These are phyloP conservation scores for Plestiodon gilberti DNA, from an alignment of 2,113 vertebrate species.

Conservation along the genomic window DNA sequence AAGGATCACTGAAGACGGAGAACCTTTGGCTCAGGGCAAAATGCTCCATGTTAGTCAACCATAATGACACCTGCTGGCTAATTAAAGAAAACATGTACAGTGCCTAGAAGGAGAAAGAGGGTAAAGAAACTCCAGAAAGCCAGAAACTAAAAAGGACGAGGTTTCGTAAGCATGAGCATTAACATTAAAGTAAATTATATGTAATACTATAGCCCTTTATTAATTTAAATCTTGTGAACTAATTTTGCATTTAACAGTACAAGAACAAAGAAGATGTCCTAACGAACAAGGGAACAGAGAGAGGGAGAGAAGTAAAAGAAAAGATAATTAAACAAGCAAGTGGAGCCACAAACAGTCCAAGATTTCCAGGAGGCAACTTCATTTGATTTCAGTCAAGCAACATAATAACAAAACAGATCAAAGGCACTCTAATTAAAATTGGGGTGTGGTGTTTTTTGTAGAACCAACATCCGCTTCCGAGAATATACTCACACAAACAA, in stretches of 20 bases:
- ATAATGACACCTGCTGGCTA: not conserved
- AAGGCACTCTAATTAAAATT: too few relatives aligned
- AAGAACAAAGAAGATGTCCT: not conserved
- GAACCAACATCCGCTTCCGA: too few relatives aligned
- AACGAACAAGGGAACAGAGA: not conserved
- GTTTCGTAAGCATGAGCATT: not conserved
- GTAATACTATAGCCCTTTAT: not conserved
- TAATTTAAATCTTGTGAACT: not conserved
- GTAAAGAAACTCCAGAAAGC: not conserved
- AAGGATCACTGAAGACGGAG: not conserved
- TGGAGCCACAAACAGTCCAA: too few relatives aligned
- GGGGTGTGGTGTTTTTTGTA: too few relatives aligned
- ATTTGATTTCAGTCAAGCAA: not conserved
- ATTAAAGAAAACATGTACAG: constrained; percentile 11
- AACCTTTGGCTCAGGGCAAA: not conserved
- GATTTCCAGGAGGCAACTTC: too few relatives aligned
- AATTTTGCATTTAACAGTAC: not conserved
- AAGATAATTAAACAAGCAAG: not conserved
- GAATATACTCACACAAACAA: not conserved
- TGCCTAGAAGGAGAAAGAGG: not conserved
- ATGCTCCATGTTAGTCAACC: not conserved
- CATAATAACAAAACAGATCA: too few relatives aligned
- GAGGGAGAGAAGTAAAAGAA: not conserved
- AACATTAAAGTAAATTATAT: not conserved
- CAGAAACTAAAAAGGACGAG: not conserved